Conservation (phyloP, 2,797 vertebrate genomes). For the Danio kyathit region DNA sequence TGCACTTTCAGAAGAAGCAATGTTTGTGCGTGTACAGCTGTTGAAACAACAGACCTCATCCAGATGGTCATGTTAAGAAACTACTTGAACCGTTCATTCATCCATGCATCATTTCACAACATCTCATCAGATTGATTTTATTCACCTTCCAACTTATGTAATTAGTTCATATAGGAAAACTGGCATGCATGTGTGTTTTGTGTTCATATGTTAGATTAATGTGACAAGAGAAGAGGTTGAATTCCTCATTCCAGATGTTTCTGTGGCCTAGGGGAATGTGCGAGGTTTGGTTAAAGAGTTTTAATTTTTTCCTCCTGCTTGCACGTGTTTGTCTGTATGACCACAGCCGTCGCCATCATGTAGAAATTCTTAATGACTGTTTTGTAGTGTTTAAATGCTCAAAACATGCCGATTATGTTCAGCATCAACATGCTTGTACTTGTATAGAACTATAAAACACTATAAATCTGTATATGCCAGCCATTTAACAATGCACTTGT, state of each 20-base stretch:
- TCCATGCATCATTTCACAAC: neutral
- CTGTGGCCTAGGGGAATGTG: conserved; percentile 43
- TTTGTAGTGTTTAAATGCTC: neutral
- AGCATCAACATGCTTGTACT: neutral
- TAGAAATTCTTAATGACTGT: neutral
- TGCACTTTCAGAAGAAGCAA: neutral
- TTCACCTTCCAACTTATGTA: neutral
- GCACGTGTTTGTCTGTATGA: neutral
- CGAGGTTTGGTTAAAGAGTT: conserved; percentile 33
- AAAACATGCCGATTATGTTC: neutral
- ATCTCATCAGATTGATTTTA: neutral
- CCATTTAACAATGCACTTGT: neutral
- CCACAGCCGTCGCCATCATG: neutral
- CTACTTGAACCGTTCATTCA: neutral
- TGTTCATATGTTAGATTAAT: conserved; percentile 1
- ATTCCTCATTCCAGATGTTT: conserved; percentile 61
- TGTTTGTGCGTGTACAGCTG: neutral
- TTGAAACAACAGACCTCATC: neutral
- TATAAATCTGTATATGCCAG: neutral
- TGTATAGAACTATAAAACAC: neutral
- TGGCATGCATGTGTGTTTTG: neutral
- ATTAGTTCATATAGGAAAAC: neutral
- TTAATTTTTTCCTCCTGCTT: conserved; percentile 48
- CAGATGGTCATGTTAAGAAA: neutral
- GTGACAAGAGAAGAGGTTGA: conserved; percentile 14